These are phyloP conservation scores for Nasua narica DNA, from an alignment of 2,797 vertebrate genomes.

Conservation along the genomic window DNA sequence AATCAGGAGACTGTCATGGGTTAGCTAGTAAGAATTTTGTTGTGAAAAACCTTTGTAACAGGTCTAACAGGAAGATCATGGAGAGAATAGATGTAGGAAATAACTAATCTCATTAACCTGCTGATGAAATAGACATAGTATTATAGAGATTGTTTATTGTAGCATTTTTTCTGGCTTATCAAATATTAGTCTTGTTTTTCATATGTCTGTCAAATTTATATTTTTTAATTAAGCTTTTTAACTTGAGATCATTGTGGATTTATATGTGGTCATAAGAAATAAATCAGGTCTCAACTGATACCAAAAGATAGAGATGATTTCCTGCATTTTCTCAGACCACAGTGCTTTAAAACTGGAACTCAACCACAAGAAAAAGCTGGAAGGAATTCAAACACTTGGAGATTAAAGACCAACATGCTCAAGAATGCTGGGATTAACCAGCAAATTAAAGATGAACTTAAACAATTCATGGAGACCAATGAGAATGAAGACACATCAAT, in stretches of 20 bases:
- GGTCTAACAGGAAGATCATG: not conserved
- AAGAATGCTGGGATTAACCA: too few species aligned
- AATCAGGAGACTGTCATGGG: not conserved
- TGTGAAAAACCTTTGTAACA: constrained; percentile 31
- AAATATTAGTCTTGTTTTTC: not conserved
- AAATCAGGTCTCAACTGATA: too few species aligned
- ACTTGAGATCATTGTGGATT: not conserved
- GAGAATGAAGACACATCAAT: too few species aligned
- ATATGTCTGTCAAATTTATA: not conserved
- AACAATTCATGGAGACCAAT: too few species aligned
- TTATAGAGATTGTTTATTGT: not conserved
- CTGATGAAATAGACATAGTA: constrained; percentile 7
- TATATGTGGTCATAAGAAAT: not conserved
- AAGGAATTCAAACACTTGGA: too few species aligned
- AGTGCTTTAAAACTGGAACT: too few species aligned
- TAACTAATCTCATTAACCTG: not conserved
- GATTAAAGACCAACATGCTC: too few species aligned
- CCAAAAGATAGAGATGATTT: too few species aligned
- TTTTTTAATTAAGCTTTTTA: constrained; percentile 9
- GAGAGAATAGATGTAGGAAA: not conserved
- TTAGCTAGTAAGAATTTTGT: not conserved
- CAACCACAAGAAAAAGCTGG: too few species aligned
- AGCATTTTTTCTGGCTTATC: not conserved
- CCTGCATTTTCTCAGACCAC: too few species aligned
- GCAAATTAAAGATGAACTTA: too few species aligned